phyloP scores from a whole-genome alignment of 2,113 vertebrate species.

The Stictonetta naevosa region DNA sequence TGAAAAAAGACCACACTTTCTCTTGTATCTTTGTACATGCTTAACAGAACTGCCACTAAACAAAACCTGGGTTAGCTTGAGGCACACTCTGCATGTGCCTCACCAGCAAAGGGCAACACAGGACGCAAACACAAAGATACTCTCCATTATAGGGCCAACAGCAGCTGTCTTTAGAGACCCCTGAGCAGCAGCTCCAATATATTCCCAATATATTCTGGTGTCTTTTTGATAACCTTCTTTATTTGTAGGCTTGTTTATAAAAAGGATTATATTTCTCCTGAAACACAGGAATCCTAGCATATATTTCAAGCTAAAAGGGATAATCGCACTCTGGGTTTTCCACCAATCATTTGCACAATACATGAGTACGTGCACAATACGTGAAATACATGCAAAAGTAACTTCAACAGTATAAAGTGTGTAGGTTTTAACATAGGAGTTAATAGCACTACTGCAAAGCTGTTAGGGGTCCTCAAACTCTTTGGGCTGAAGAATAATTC shows the following conservation, averaged over 20 bases:
- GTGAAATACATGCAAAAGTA: not conserved
- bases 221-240: not conserved
- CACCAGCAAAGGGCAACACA: not conserved
- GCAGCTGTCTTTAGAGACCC: not conserved
- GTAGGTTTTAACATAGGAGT: not conserved
- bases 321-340: not conserved
- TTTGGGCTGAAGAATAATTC: not conserved
- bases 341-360: not conserved
- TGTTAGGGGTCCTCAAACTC: not conserved
- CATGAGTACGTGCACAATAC: too few species aligned
- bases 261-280: not conserved
- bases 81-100: not conserved
- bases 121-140: not conserved
- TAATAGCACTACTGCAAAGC: not conserved
- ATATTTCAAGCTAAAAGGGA: not conserved
- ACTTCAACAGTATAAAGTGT: not conserved
- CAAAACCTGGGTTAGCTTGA: not conserved
- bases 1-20: not conserved
- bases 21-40: not conserved
- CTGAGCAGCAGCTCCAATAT: not conserved
- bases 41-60: not conserved
- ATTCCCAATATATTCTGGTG: not conserved
- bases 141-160: not conserved
- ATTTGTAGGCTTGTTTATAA: not conserved
- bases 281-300: not conserved